Evolutionary conservation across 1,140 invertebrate genomes (phyloP), one percentile per base, ranked within the genome.

Genomic region (Trinorchestia longiramus): DNA sequence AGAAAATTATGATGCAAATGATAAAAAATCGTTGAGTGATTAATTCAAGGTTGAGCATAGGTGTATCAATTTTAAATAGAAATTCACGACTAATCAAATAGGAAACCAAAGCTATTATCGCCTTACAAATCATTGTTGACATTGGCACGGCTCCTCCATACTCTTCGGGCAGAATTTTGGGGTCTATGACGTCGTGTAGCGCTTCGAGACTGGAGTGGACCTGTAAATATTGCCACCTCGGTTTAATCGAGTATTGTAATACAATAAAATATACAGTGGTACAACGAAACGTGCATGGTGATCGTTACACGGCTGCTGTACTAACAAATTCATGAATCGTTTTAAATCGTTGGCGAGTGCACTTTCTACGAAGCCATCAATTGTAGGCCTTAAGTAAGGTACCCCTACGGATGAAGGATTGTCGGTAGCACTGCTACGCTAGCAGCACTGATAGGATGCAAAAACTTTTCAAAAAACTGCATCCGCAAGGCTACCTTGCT

Each of bases 71-170:
- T 77, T 53, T 36, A 77, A 77, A 77, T 3, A 77, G 28, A 77
- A 15, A 53, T 19, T 19, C 28, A 77, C 62, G 28, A 19, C 28
- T 36, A 36, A 36, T 36, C 28, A 36, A 36, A 77, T 3, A 77
- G 28, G 62, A 77, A 77, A 36, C 28, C 15, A 19, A 3, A 77
- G 62, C 1, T 19, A 43, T 47, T 88, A 87, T 95, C 95, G 53
- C 95, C 97, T 97, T 97, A 99, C 98, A 98, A 95, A 99, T 98
- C 98, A 99, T 99, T 44, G 98, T 98, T 23, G 97, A 97, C 62
- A 99, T 97, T 41, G 98, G 98, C 36, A 98, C 97, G 47, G 98
- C 98, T 0, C 98, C 99, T 0, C 98, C 98, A 97, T 99, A 99
- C 97, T 99, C 99, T 97, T 98, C 98, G 0, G 98, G 99, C 95